Percentiles rank a stretch among this genome's conserved stretches.
These are phyloP conservation scores for Hirtodrosophila confusa DNA, from an alignment of 2,888 invertebrate genomes.

Conservation along the genomic window DNA sequence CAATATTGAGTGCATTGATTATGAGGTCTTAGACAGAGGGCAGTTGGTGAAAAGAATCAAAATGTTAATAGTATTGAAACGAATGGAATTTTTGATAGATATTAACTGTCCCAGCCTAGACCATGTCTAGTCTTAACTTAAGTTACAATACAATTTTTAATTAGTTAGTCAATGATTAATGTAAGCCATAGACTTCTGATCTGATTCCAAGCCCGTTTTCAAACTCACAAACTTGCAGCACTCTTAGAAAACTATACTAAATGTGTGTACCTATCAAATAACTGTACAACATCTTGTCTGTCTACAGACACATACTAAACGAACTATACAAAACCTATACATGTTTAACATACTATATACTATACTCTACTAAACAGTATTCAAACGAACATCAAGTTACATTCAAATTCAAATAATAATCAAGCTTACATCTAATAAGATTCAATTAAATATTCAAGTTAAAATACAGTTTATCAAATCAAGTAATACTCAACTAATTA, in stretches of 20 bases:
- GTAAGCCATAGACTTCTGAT: neutral
- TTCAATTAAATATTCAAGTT: too few relatives aligned
- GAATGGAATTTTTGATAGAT: neutral
- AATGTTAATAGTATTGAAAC: too few relatives aligned
- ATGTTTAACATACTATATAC: too few relatives aligned
- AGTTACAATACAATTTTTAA: conserved; percentile 36
- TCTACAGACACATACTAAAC: conserved; percentile 1
- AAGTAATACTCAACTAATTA: neutral
- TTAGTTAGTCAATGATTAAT: conserved; percentile 29
- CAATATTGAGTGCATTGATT: conserved; percentile 31
- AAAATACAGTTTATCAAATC: neutral
- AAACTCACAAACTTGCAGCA: conserved; percentile 49
- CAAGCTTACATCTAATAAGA: too few relatives aligned
- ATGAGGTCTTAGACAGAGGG: too few relatives aligned
- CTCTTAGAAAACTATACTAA: conserved; percentile 35
- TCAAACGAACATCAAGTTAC: conserved; percentile 1
- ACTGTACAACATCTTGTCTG: conserved; percentile 4
- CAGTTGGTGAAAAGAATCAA: too few relatives aligned
- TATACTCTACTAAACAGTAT: conserved; percentile 6
- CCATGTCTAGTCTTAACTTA: conserved; percentile 15
- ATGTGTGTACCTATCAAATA: conserved; percentile 56
- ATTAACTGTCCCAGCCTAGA: conserved; percentile 1
- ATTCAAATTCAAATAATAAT: too few relatives aligned
- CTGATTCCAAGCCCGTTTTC: too few relatives aligned
- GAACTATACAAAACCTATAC: conserved; percentile 5